Base-by-base conservation (phyloP, 2,888 invertebrate species). In the Sphecodes monilicornis region DNA sequence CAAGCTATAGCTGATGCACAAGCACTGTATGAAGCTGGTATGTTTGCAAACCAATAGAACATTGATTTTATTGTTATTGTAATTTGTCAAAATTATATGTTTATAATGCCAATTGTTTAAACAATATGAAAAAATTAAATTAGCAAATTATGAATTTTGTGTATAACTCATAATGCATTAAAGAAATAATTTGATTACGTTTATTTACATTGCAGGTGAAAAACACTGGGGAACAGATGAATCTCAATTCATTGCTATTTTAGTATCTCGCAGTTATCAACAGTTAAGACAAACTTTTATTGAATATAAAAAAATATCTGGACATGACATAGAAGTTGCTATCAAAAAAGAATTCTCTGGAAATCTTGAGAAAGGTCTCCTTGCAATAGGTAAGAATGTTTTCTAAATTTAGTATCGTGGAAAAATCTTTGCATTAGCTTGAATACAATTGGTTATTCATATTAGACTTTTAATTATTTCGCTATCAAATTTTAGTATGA, bases 211-310 rank as follows among this genome's bases (percentile, higher is more conserved):
- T 29, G 10, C 68, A 94, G 94, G 97, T 77, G 97, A 98, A 93
- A 97, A 97, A 41, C 97, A 98, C 95, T 98, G 98, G 97, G 98
- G 98, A 75, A 98, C 98, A 0, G 98, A 98, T 92, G 98, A 98
- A 95, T 98, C 98, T 0, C 96, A 97, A 81, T 98, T 99, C 96
- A 98, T 98, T 95, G 96, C 97, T 80, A 97, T 98, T 93, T 96
- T 99, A 90, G 97, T 98, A 90, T 97, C 98, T 76, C 97, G 98
- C 93, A 98, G 98, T 90, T 98, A 97, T 94, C 98, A 98, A 93
- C 99, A 99, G 94, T 95, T 99, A 90, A 96, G 98, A 93, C 96
- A 97, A 95, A 97, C 97, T 87, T 98, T 98, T 95, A 96, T 97
- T 82, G 98, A 98, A 93, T 99, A 97, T 94, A 97, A 98, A 94